Evolutionary conservation across 53 echinoderm and acorn worm genomes (phyloP).

Genomic region (Mesocentrotus franciscanus): DNA sequence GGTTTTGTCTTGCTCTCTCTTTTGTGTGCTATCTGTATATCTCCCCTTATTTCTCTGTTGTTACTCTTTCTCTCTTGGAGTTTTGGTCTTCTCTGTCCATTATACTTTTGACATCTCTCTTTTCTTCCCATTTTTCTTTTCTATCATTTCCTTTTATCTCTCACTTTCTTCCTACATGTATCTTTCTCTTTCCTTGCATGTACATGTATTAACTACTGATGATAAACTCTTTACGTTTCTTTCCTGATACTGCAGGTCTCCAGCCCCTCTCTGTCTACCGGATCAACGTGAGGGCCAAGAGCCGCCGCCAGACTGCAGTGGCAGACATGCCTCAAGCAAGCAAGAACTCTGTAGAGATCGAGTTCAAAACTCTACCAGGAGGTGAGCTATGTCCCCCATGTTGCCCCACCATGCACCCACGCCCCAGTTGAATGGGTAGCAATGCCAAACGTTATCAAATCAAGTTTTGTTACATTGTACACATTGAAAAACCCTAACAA

Average conservation of each 20-base stretch:
- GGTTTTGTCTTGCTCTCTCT: neutral
- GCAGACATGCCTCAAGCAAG: conserved; percentile 74
- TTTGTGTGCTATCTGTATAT: neutral
- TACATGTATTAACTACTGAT: neutral
- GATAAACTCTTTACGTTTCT: neutral
- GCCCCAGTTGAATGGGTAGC: neutral
- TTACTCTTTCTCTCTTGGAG: neutral
- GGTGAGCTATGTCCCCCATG: conserved; percentile 67
- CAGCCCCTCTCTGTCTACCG: conserved; percentile 88
- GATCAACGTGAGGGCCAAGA: conserved; percentile 88
- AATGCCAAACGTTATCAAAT: neutral
- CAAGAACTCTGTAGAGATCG: conserved; percentile 76
- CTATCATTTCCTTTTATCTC: too few species aligned
- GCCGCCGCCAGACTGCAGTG: conserved; percentile 78
- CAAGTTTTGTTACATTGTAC: neutral
- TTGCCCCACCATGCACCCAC: neutral
- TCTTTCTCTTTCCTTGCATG: neutral
- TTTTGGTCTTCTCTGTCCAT: too few species aligned
- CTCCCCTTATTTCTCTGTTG: neutral
- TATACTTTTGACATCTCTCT: too few species aligned
- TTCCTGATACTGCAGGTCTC: conserved; percentile 66
- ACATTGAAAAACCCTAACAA: neutral
- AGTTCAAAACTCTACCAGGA: conserved; percentile 98
- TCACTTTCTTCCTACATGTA: too few species aligned
- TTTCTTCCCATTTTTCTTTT: too few species aligned